Percentiles rank a stretch among this genome's conserved stretches.
These are phyloP conservation scores for Pseudomyrmex gracilis DNA, from an alignment of 1,140 invertebrate species.

Conservation along the genomic window DNA sequence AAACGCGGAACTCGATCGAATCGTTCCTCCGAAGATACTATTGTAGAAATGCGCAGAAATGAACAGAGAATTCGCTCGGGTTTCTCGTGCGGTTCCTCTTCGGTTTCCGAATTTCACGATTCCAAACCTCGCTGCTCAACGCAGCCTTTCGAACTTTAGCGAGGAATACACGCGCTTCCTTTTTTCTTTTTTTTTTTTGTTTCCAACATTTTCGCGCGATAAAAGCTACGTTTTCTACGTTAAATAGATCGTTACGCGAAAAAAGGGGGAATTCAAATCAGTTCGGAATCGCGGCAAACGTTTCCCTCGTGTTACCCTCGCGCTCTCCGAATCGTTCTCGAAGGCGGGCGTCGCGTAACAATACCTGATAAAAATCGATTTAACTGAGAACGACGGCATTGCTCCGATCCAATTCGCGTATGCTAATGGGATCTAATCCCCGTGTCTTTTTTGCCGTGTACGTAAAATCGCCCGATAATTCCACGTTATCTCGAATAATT, in stretches of 20 bases:
- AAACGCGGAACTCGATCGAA: too few species aligned
- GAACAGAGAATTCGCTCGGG: constrained; percentile 24
- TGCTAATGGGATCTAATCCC: constrained; percentile 34
- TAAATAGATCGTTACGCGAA: constrained; percentile 51
- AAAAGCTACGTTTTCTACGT: constrained; percentile 18
- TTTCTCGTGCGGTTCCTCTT: too few species aligned
- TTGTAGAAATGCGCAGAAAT: neutral
- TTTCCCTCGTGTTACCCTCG: constrained; percentile 15
- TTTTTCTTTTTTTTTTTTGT: neutral
- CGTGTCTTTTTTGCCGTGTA: constrained; percentile 25
- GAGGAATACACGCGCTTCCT: neutral
- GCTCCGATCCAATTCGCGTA: constrained; percentile 50
- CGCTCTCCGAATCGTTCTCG: constrained; percentile 36
- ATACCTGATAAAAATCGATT: constrained; percentile 63
- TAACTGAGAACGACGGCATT: constrained; percentile 55
- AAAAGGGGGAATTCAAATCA: constrained; percentile 54
- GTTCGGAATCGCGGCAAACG: constrained; percentile 34
- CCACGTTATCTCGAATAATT: constrained; percentile 67
- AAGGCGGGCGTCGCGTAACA: constrained; percentile 45
- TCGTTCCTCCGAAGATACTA: neutral
- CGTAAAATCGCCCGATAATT: constrained; percentile 67
- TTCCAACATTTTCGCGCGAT: constrained; percentile 19
- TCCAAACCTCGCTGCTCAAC: neutral
- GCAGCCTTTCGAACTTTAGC: constrained; percentile 20
- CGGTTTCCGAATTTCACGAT: neutral